Evolutionary conservation across 1,140 invertebrate genomes (phyloP), one percentile per base, ranked within the genome.

Genomic region (Subanguina moxae): DNA sequence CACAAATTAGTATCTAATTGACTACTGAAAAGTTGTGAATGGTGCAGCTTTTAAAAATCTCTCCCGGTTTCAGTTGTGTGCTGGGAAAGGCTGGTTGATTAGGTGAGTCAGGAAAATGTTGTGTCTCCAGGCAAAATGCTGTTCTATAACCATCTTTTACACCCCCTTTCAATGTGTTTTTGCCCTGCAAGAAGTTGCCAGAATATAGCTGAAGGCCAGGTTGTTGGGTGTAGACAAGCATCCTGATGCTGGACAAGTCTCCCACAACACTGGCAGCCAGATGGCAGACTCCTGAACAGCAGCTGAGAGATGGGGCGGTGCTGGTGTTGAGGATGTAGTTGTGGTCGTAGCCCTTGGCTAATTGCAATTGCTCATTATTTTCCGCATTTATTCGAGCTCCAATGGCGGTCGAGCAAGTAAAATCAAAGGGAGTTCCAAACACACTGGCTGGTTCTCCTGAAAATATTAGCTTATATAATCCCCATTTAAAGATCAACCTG

Each of bases 61-160:
- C 48, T 15, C 15, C 48, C 8, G 48, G 48, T 15, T 52, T 52
- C 15, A 52, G 23, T 52, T 21, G 3, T 25, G 48, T 52, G 17
- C 23, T 52, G 1, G 48, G 48, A 52, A 52, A 52, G 8, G 3
- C 15, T 21, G 48, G 48, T 15, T 52, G 48, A 52, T 52, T 52
- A 8, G 48, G 48, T 7, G 48, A 52, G 48, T 52, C 48, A 7
- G 48, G 48, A 52, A 52, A 52, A 15, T 52, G 48, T 15, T 52
- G 48, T 21, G 48, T 52, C 15, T 52, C 48, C 48, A 52, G 15
- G 48, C 48, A 52, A 52, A 52, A 52, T 15, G 48, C 48, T 19
- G n/a, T 52, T 52, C 48, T 52, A 15, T 52, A 15, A 5, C n/a
- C 48, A 52, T 52, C 48, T 52, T 52, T 3, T 8, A 52, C 48